Evolutionary conservation across 2,888 invertebrate genomes (phyloP).

Genomic region (Idaea dimidiata): DNA sequence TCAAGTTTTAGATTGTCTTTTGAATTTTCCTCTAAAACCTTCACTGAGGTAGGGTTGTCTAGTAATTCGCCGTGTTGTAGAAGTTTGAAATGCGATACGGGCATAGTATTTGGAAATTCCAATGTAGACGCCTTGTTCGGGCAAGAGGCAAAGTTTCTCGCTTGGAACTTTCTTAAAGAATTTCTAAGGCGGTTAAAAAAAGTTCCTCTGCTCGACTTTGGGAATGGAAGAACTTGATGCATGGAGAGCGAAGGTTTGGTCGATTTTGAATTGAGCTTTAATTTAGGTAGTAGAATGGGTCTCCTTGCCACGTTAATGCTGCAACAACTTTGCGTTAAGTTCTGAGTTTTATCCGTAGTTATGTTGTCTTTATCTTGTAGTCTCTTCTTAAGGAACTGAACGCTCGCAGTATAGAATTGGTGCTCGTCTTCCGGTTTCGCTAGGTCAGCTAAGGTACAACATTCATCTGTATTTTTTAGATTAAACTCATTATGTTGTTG

Average conservation of each 20-base stretch:
- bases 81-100: constrained; percentile 57
- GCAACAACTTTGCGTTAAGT: constrained; percentile 51
- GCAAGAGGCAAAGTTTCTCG: constrained; percentile 7
- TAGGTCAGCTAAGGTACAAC: constrained; percentile 31
- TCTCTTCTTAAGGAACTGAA: constrained; percentile 60
- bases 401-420: constrained; percentile 63
- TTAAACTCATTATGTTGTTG: constrained; percentile 37
- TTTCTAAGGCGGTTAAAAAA: constrained; percentile 53
- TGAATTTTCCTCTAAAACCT: constrained; percentile 52
- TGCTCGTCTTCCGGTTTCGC: constrained; percentile 50
- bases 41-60: constrained; percentile 34
- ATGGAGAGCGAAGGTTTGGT: constrained; percentile 49
- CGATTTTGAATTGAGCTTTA: constrained; percentile 9
- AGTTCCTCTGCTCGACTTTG: constrained; percentile 53
- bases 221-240: constrained; percentile 66
- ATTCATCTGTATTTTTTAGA: constrained; percentile 21
- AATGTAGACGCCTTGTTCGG: constrained; percentile 30
- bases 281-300: constrained; percentile 18
- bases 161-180: constrained; percentile 41
- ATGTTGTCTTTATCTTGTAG: constrained; percentile 51
- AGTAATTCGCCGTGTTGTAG: constrained; percentile 47
- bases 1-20: constrained; percentile 29
- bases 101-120: constrained; percentile 32
- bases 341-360: constrained; percentile 21
- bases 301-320: constrained; percentile 1